Percentiles rank a stretch among this genome's conserved stretches.
These are phyloP conservation scores for Xylota segnis DNA, from an alignment of 2,888 invertebrate species.

Conservation along the genomic window DNA sequence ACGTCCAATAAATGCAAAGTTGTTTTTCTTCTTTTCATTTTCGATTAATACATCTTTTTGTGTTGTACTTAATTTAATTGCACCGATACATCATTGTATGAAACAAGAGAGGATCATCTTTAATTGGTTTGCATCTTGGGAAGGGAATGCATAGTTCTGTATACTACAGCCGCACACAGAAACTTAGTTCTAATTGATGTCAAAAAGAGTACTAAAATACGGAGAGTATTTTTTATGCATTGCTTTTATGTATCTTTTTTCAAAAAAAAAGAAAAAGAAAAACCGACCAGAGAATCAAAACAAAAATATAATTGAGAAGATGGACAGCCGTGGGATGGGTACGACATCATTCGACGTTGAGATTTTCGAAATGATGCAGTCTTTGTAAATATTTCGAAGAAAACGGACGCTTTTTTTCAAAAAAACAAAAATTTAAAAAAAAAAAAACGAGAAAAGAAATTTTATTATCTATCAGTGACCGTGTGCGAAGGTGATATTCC, in stretches of 20 bases:
- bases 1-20: slow-evolving; percentile 52
- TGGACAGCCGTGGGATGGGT: slow-evolving; percentile 30
- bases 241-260: slow-evolving; percentile 37
- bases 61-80: slow-evolving; percentile 29
- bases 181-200: slow-evolving; percentile 50
- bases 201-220: slow-evolving; percentile 59
- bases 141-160: slow-evolving; percentile 36
- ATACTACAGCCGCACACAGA: slow-evolving; percentile 1
- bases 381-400: slow-evolving; percentile 67
- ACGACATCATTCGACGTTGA: slow-evolving; percentile 51
- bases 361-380: slow-evolving; percentile 73
- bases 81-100: slow-evolving; percentile 5
- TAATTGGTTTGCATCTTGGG: slow-evolving; percentile 72
- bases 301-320: slow-evolving; percentile 64
- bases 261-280: slow-evolving; percentile 9
- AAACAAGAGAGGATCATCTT: slow-evolving; percentile 39
- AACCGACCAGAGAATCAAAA: slow-evolving; percentile 55
- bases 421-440: neutral
- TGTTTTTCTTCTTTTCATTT: slow-evolving; percentile 30
- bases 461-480: slow-evolving; percentile 18
- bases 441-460: neutral
- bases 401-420: slow-evolving; percentile 59
- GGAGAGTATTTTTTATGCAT: slow-evolving; percentile 17
- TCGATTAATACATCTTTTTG: slow-evolving; percentile 27
- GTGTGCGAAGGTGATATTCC: slow-evolving; percentile 5